These are phyloP conservation scores for Cheilosia vernalis DNA, from an alignment of 2,888 invertebrate species.

Conservation along the genomic window DNA sequence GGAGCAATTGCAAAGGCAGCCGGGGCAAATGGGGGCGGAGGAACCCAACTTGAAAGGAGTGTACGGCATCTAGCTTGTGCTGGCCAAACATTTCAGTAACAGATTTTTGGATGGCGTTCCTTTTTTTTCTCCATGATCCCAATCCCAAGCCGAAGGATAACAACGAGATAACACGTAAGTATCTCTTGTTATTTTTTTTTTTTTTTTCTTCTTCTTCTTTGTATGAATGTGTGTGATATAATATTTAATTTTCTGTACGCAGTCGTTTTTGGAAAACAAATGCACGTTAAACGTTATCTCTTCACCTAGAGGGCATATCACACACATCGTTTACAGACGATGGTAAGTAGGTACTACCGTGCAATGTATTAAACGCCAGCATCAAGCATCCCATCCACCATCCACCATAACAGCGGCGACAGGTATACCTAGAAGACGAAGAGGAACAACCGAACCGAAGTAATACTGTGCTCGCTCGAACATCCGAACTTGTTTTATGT, in stretches of 20 bases:
- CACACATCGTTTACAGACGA: conserved; percentile 11
- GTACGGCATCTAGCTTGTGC: not conserved
- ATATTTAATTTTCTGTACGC: conserved; percentile 22
- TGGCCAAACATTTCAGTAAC: not conserved
- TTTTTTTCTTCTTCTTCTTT: not conserved
- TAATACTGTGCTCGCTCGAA: conserved; percentile 30
- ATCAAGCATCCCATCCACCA: not conserved
- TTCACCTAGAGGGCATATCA: conserved; percentile 32
- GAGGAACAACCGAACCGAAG: conserved; percentile 21
- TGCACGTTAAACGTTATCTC: conserved; percentile 28
- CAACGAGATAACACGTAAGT: conserved; percentile 3
- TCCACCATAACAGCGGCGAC: not conserved
- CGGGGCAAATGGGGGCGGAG: not conserved
- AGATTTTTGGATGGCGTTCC: not conserved
- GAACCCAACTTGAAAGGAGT: not conserved
- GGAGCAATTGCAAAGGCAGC: not conserved
- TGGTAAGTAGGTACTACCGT: not conserved
- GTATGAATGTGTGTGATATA: not conserved
- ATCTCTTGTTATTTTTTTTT: not conserved
- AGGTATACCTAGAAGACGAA: conserved; percentile 7
- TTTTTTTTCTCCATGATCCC: not conserved
- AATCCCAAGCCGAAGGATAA: not conserved
- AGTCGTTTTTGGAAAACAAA: conserved; percentile 13
- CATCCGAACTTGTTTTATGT: conserved; percentile 2
- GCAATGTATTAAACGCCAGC: conserved; percentile 3